Percentiles rank a stretch among this genome's conserved stretches.
These are phyloP conservation scores for Malurus alboscapulatus DNA, from an alignment of 2,113 vertebrate genomes.

Conservation along the genomic window DNA sequence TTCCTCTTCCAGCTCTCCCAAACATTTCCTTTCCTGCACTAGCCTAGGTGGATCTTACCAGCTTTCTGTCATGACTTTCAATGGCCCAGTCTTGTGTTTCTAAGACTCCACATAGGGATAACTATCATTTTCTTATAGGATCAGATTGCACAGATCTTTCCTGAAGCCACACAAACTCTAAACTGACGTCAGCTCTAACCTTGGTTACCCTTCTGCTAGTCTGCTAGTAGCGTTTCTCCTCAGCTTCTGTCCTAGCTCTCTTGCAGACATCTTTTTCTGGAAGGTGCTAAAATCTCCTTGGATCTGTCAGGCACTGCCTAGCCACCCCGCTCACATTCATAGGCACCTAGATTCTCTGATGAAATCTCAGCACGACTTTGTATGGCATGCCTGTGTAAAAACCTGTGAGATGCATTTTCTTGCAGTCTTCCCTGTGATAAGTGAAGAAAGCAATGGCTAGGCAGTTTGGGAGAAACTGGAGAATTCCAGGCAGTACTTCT, in stretches of 20 bases:
- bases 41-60: neutral
- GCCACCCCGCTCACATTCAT: neutral
- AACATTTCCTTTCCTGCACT: neutral
- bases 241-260: neutral
- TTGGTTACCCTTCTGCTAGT: neutral
- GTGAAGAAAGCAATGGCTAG: neutral
- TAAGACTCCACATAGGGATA: neutral
- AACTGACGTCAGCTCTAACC: neutral
- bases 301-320: neutral
- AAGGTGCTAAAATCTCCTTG: neutral
- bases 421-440: neutral
- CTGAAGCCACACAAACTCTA: neutral
- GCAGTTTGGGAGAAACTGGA: neutral
- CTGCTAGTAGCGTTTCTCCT: neutral
- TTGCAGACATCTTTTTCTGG: neutral
- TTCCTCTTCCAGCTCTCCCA: neutral
- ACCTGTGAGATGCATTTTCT: neutral
- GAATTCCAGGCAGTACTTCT: neutral
- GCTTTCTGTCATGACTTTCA: neutral
- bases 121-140: neutral
- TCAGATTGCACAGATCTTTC: neutral
- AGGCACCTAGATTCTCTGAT: neutral
- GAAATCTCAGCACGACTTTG: neutral
- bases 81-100: neutral
- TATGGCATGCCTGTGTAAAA: neutral